Percentiles rank a stretch among this genome's conserved stretches.
Conservation (phyloP, 2,113 vertebrate genomes). For the Otus sunia region DNA sequence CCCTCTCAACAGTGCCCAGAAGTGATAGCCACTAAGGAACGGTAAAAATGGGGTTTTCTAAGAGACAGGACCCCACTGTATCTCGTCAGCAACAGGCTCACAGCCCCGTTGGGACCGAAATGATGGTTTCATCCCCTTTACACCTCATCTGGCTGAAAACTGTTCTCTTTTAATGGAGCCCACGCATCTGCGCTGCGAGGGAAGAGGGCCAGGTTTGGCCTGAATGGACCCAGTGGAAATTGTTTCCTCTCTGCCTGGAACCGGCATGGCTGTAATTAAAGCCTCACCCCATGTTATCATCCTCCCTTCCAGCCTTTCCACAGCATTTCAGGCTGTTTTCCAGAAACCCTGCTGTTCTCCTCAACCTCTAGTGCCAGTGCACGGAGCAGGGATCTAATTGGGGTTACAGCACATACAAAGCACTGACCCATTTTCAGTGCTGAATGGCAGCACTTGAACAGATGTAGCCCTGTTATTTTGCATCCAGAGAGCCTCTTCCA, state of each 20-base stretch:
- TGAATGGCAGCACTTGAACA: background rate
- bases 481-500: background rate
- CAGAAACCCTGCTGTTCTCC: background rate
- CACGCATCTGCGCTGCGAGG: background rate
- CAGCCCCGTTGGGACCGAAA: background rate
- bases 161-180: background rate
- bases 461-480: background rate
- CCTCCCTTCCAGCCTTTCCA: background rate
- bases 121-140: background rate
- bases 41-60: background rate
- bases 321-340: background rate
- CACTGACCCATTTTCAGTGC: background rate
- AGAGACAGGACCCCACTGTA: background rate
- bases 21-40: background rate
- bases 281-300: background rate
- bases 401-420: background rate
- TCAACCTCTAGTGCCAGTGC: background rate
- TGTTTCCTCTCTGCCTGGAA: background rate
- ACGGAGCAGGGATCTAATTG: background rate
- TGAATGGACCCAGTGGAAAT: background rate
- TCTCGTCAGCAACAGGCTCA: background rate
- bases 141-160: background rate
- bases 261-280: background rate
- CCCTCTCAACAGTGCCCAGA: background rate
- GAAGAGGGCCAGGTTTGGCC: background rate